Conservation (phyloP, 1,140 invertebrate species). For the Ceratosolen fusciceps region DNA sequence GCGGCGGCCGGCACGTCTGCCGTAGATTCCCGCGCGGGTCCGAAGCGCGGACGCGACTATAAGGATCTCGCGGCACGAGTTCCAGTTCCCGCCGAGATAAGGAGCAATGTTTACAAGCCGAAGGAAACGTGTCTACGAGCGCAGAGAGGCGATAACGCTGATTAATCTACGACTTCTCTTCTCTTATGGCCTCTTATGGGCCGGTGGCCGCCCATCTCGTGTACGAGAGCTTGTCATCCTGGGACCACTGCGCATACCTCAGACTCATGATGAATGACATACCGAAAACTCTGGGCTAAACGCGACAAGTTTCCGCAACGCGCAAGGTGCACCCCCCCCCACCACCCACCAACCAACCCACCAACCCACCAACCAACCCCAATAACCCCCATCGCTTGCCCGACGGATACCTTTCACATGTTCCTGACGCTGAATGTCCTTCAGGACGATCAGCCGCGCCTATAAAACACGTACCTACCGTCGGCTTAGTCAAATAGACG, state of each 20-base stretch:
- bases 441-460: too few species aligned
- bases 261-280: not conserved
- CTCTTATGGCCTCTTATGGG: not conserved
- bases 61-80: constrained; percentile 42
- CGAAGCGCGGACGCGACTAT: constrained; percentile 11
- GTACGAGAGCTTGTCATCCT: not conserved
- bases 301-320: not conserved
- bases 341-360: too few species aligned
- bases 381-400: too few species aligned
- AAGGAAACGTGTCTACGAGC: constrained; percentile 56
- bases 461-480: too few species aligned
- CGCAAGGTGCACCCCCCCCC: not conserved
- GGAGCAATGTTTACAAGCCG: constrained; percentile 59
- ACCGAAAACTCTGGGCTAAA: not conserved
- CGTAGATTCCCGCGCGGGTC: not conserved
- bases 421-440: too few species aligned
- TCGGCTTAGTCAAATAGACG: too few species aligned
- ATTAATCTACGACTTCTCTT: constrained; percentile 55
- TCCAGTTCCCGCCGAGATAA: constrained; percentile 60
- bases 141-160: constrained; percentile 55
- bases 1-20: too few species aligned
- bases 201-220: too few species aligned
- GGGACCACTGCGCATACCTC: not conserved
- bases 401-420: too few species aligned
- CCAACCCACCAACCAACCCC: too few species aligned